These are phyloP conservation scores for Petrocephalus zakoni DNA, from an alignment of 2,113 vertebrate genomes.

Conservation along the genomic window DNA sequence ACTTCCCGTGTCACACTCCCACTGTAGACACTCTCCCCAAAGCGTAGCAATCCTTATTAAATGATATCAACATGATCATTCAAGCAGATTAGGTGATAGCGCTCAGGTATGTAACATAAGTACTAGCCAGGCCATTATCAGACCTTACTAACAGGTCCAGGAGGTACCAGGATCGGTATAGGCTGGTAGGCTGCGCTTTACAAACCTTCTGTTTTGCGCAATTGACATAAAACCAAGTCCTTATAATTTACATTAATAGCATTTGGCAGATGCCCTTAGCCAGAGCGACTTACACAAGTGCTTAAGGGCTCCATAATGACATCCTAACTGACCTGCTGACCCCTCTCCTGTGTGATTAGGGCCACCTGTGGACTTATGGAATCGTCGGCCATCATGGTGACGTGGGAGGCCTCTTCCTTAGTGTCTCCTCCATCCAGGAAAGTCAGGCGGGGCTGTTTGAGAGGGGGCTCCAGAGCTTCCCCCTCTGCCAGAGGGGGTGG, in stretches of 20 bases:
- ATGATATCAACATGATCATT: not conserved
- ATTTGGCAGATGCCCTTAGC: too few relatives aligned
- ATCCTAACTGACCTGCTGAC: slow-evolving; percentile 57
- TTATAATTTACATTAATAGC: not conserved
- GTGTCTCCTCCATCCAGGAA: slow-evolving; percentile 51
- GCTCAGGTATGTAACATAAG: not conserved
- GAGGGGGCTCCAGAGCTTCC: slow-evolving; percentile 38
- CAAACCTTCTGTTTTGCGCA: not conserved
- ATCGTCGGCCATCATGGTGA: slow-evolving; percentile 51
- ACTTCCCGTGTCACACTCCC: not conserved
- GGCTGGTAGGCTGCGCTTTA: not conserved
- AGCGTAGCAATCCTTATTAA: not conserved
- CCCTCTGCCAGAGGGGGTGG: slow-evolving; percentile 4
- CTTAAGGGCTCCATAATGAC: not conserved
- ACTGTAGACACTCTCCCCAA: not conserved
- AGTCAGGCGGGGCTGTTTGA: slow-evolving; percentile 46
- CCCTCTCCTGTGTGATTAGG: slow-evolving; percentile 56
- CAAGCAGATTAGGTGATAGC: not conserved
- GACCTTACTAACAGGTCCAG: not conserved
- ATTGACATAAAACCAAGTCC: not conserved
- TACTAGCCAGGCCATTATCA: not conserved
- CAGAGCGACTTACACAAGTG: too few relatives aligned
- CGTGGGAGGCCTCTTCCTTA: slow-evolving; percentile 40
- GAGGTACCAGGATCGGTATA: not conserved
- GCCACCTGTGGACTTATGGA: slow-evolving; percentile 50